Evolutionary conservation across 2,888 invertebrate genomes (phyloP).

Genomic region (Lithodes maja): DNA sequence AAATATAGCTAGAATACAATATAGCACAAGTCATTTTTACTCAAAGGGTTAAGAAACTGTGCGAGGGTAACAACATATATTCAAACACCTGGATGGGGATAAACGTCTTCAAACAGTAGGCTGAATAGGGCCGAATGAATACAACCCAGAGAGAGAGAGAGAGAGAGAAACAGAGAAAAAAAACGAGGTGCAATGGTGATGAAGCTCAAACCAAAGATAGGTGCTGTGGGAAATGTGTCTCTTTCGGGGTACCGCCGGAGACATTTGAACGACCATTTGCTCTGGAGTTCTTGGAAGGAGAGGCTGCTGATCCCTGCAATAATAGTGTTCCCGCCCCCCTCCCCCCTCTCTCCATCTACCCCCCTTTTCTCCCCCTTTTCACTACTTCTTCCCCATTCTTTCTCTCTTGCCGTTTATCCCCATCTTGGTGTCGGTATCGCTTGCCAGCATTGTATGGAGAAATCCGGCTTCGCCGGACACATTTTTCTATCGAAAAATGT

Average conservation of each 20-base stretch:
- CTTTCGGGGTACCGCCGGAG: constrained; percentile 17
- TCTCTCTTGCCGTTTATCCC: neutral
- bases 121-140: no score
- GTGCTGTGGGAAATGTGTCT: constrained; percentile 31
- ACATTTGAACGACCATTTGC: constrained; percentile 56
- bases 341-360: neutral
- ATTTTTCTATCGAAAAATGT: no score
- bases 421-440: no score
- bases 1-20: no score
- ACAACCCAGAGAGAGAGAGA: no score
- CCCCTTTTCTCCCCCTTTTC: neutral
- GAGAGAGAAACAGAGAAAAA: no score
- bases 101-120: no score
- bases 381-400: neutral
- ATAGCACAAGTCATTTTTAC: no score
- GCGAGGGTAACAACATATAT: neutral
- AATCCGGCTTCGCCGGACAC: no score
- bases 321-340: constrained; percentile 8
- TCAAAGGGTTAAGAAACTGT: neutral
- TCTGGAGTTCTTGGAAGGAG: constrained; percentile 49
- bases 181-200: neutral
- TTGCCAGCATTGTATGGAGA: no score
- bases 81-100: neutral
- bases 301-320: constrained; percentile 27
- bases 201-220: neutral